A percentile compares a stretch with the other conserved stretches of the same genome.
Conservation (phyloP, 2,113 vertebrate species). For the Misgurnus anguillicaudatus region DNA sequence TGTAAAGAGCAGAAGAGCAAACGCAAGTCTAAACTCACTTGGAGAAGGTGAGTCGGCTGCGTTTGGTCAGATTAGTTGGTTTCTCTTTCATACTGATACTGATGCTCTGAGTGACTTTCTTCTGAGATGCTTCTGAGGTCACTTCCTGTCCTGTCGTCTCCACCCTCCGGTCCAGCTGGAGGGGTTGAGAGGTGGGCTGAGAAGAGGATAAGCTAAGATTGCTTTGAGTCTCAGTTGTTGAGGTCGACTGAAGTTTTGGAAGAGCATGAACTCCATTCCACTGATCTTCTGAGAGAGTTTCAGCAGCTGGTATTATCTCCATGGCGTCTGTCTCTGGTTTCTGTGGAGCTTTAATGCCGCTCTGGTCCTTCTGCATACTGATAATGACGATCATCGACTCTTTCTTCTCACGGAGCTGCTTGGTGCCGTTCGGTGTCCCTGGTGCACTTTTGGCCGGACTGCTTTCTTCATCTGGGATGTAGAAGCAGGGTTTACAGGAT, state of each 20-base stretch:
- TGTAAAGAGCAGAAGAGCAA: no score
- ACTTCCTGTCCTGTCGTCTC: background rate
- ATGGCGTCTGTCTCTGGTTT: slow-evolving; percentile 87
- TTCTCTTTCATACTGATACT: slow-evolving; percentile 71
- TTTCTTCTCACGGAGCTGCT: slow-evolving; percentile 58
- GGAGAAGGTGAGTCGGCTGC: slow-evolving; percentile 75
- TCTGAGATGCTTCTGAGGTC: slow-evolving; percentile 51
- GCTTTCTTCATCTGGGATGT: slow-evolving; percentile 77
- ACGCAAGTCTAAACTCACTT: slow-evolving; percentile 77
- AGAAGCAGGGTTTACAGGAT: slow-evolving; percentile 83
- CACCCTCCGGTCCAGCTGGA: slow-evolving; percentile 20
- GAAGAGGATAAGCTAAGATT: background rate
- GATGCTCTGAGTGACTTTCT: slow-evolving; percentile 66
- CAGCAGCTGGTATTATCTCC: slow-evolving; percentile 91
- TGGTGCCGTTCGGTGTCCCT: slow-evolving; percentile 25
- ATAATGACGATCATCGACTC: slow-evolving; percentile 76
- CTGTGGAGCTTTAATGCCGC: slow-evolving; percentile 67
- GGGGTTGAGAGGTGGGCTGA: background rate
- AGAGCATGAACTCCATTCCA: background rate
- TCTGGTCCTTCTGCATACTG: slow-evolving; percentile 74
- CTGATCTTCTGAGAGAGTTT: slow-evolving; percentile 29
- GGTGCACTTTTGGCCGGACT: slow-evolving; percentile 18
- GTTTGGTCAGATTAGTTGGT: slow-evolving; percentile 78
- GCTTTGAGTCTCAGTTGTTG: background rate
- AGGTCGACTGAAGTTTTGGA: background rate